phyloP scores from a whole-genome alignment of 2,888 invertebrate genomes.

The Heliconius ismenius region DNA sequence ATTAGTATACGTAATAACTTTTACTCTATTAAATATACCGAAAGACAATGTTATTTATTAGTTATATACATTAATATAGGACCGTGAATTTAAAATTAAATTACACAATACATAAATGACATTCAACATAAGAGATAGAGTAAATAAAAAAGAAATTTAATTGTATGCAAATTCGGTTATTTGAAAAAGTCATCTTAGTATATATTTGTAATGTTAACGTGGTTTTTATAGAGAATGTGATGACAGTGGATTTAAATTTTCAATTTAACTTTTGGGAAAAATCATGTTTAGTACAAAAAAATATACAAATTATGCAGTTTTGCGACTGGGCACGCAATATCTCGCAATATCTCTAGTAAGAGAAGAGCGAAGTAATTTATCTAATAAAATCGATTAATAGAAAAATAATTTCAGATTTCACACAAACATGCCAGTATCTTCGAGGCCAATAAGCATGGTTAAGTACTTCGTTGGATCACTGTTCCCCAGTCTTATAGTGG shows the following conservation, averaged over 20 bases:
- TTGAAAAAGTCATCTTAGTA: neutral
- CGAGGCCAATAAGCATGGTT: slow-evolving; percentile 56
- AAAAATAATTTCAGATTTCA: slow-evolving; percentile 81
- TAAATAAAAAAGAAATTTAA: neutral
- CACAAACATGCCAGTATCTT: slow-evolving; percentile 83
- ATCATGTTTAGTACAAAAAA: neutral
- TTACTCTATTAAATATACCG: neutral
- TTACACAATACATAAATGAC: slow-evolving; percentile 3
- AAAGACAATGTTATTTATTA: neutral
- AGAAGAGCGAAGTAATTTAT: neutral
- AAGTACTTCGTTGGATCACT: slow-evolving; percentile 74
- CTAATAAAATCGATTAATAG: neutral
- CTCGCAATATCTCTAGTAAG: too few species aligned
- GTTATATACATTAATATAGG: neutral
- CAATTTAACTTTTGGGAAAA: neutral
- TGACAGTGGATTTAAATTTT: neutral
- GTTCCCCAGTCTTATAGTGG: slow-evolving; percentile 76
- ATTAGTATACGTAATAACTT: neutral
- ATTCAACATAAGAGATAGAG: slow-evolving; percentile 3
- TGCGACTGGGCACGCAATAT: too few species aligned
- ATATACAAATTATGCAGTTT: too few species aligned
- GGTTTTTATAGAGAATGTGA: neutral
- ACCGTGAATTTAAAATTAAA: slow-evolving; percentile 6
- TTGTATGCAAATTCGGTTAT: neutral
- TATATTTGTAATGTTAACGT: neutral